These are phyloP conservation scores for Sardina pilchardus DNA, from an alignment of 2,113 vertebrate genomes.

Conservation along the genomic window DNA sequence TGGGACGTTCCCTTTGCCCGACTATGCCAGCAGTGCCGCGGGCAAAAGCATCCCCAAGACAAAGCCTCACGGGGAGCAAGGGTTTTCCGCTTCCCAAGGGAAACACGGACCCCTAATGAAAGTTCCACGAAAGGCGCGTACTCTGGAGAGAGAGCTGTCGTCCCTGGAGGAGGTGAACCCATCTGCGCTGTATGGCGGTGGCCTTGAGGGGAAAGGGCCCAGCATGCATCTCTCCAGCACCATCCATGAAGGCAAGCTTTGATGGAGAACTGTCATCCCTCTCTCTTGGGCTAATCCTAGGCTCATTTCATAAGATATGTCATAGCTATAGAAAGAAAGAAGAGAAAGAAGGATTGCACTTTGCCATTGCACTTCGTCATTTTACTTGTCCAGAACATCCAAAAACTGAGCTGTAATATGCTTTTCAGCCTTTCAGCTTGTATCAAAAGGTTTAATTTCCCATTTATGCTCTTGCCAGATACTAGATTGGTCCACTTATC, in stretches of 20 bases:
- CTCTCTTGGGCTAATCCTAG: background rate
- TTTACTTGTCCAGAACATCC: no score
- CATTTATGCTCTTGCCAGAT: no score
- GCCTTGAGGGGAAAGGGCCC: slow-evolving; percentile 50
- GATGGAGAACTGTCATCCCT: background rate
- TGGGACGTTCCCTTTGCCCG: slow-evolving; percentile 91
- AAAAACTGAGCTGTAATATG: no score
- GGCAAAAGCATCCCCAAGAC: slow-evolving; percentile 81
- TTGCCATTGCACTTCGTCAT: no score
- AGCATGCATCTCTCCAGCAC: slow-evolving; percentile 38
- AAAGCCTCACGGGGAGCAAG: slow-evolving; percentile 76
- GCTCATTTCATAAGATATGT: no score
- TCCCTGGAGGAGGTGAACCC: slow-evolving; percentile 67
- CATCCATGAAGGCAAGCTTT: slow-evolving; percentile 38
- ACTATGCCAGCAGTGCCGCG: slow-evolving; percentile 80
- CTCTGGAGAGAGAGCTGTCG: slow-evolving; percentile 86
- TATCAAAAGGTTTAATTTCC: no score
- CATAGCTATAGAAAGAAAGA: no score
- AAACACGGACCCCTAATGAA: slow-evolving; percentile 67
- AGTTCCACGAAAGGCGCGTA: slow-evolving; percentile 84
- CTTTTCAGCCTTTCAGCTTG: no score
- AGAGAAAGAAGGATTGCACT: no score
- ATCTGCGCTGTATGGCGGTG: slow-evolving; percentile 54
- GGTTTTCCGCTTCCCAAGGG: slow-evolving; percentile 65
- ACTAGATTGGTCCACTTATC: no score